Percentiles rank a stretch among this genome's conserved stretches.
These are phyloP conservation scores for Rambutsinella grinnellia DNA, from an alignment of 2,888 invertebrate species.

Conservation along the genomic window DNA sequence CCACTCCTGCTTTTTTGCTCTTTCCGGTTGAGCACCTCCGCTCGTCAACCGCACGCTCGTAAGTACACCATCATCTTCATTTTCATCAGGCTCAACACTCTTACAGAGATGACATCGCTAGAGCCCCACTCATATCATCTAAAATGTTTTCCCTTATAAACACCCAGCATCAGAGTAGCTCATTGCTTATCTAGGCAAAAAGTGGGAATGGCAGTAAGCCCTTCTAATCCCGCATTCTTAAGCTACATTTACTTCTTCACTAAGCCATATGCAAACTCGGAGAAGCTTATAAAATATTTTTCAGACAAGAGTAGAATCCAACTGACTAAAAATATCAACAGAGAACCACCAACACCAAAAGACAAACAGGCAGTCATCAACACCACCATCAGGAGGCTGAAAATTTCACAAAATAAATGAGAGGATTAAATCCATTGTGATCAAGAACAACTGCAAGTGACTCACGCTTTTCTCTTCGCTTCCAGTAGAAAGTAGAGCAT, in stretches of 20 bases:
- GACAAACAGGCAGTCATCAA: slow-evolving; percentile 10
- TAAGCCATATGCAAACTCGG: too few species aligned
- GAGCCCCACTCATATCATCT: too few species aligned
- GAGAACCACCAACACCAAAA: slow-evolving; percentile 30
- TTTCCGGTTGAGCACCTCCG: slow-evolving; percentile 7
- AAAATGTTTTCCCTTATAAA: too few species aligned
- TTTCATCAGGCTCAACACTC: too few species aligned
- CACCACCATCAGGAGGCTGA: not conserved
- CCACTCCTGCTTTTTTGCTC: slow-evolving; percentile 41
- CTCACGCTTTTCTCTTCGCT: slow-evolving; percentile 32
- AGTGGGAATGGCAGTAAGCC: slow-evolving; percentile 50
- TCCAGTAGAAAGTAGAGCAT: too few species aligned
- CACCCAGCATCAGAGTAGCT: too few species aligned
- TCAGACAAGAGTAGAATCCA: too few species aligned
- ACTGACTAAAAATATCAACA: too few species aligned
- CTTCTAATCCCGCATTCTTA: slow-evolving; percentile 50
- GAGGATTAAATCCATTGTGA: slow-evolving; percentile 31
- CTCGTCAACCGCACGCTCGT: not conserved
- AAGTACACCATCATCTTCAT: not conserved
- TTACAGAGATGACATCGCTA: too few species aligned
- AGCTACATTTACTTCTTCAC: slow-evolving; percentile 48
- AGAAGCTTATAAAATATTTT: too few species aligned
- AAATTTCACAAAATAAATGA: slow-evolving; percentile 33
- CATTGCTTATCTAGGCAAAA: slow-evolving; percentile 28
- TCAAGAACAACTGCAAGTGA: slow-evolving; percentile 43